A percentile compares a stretch with the other conserved stretches of the same genome.
Conservation (phyloP, 64 coral and sea anemone genomes). For the Montipora cactus region DNA sequence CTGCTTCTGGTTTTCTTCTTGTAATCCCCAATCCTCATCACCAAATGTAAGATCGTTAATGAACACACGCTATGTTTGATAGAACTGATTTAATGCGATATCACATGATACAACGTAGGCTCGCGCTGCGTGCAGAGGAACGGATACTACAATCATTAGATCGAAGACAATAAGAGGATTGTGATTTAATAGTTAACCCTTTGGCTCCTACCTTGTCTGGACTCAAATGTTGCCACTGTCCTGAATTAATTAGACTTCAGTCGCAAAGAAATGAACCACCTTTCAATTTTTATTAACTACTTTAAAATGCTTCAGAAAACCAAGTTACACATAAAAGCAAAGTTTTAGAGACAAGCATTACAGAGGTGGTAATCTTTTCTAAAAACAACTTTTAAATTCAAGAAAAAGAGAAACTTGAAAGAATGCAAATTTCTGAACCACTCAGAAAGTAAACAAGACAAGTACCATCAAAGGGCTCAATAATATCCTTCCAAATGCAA, state of each 20-base stretch:
- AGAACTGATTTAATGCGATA: not conserved
- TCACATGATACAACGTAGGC: slow-evolving; percentile 27
- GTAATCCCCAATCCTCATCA: slow-evolving; percentile 25
- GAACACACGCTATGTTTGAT: slow-evolving; percentile 26
- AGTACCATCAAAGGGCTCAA: not conserved
- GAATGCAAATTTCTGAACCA: not conserved
- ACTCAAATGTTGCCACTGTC: not conserved
- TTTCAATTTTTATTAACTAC: not conserved
- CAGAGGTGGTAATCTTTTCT: not conserved
- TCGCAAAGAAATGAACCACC: not conserved
- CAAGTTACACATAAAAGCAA: not conserved
- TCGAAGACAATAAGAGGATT: no score
- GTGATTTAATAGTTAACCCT: not conserved
- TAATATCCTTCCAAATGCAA: not conserved
- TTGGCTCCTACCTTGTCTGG: not conserved
- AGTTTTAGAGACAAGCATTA: not conserved
- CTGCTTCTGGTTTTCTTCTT: slow-evolving; percentile 21
- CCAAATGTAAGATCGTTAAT: slow-evolving; percentile 25
- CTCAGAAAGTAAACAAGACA: not conserved
- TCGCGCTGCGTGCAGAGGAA: not conserved
- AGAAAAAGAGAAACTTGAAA: not conserved
- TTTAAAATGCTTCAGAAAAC: not conserved
- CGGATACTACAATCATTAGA: not conserved
- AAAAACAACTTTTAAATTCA: not conserved
- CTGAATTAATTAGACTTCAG: not conserved